phyloP scores from a whole-genome alignment of 2,113 vertebrate species.

The Prionailurus bengalensis region DNA sequence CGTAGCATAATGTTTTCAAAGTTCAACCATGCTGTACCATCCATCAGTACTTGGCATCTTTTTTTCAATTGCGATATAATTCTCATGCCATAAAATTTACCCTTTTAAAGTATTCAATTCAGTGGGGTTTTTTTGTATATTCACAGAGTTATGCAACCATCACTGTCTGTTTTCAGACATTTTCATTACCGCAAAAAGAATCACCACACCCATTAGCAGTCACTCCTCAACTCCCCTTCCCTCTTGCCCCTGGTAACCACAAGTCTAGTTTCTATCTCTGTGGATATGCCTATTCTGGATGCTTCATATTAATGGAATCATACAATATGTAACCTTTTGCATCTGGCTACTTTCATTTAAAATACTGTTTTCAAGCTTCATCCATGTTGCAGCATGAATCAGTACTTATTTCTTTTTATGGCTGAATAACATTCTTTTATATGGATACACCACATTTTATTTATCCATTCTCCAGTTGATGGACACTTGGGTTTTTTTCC shows the following conservation, averaged over 20 bases:
- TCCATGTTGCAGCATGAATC: not conserved
- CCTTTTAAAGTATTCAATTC: not conserved
- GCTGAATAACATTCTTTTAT: not conserved
- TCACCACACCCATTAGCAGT: not conserved
- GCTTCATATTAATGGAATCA: not conserved
- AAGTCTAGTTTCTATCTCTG: not conserved
- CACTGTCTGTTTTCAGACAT: not conserved
- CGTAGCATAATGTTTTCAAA: not conserved
- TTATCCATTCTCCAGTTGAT: conserved; percentile 16
- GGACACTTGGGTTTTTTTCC: not conserved
- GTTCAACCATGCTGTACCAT: not conserved
- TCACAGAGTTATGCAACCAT: not conserved
- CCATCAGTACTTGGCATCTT: not conserved
- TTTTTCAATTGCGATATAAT: not conserved
- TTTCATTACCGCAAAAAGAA: not conserved
- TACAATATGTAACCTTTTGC: not conserved
- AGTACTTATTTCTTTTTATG: conserved; percentile 4
- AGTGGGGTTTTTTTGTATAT: not conserved
- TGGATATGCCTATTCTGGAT: not conserved
- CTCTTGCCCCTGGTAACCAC: not conserved
- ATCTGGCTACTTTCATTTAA: not conserved
- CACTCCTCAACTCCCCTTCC: not conserved
- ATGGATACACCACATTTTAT: not conserved
- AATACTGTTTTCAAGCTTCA: not conserved
- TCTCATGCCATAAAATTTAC: not conserved